Evolutionary conservation across 2,113 vertebrate species (phyloP).

Genomic region (Sinocyclocheilus grahami): DNA sequence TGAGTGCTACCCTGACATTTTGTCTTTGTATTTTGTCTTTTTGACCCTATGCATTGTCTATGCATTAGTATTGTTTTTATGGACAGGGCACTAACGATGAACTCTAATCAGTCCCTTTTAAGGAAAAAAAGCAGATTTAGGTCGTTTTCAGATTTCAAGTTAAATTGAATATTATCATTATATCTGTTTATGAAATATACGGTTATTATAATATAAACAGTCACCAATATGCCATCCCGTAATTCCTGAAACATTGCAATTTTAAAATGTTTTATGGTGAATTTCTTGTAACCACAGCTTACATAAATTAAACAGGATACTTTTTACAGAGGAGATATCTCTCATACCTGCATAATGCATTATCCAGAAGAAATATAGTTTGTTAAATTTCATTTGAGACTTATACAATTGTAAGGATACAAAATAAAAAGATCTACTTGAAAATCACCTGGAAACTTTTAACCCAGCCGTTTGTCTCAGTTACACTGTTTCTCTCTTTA

Average conservation of each 20-base stretch:
- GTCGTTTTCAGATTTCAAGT: too few relatives aligned
- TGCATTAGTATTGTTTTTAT: too few relatives aligned
- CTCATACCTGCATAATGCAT: neutral
- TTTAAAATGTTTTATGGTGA: neutral
- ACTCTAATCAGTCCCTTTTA: too few relatives aligned
- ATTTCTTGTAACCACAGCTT: neutral
- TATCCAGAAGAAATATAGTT: neutral
- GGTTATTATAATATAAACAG: too few relatives aligned
- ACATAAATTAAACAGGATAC: neutral
- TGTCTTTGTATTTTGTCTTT: neutral
- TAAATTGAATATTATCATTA: too few relatives aligned
- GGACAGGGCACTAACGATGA: too few relatives aligned
- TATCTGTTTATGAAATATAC: too few relatives aligned
- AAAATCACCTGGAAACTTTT: neutral
- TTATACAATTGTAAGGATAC: neutral
- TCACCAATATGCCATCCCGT: too few relatives aligned
- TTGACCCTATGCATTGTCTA: too few relatives aligned
- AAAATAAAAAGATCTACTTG: neutral
- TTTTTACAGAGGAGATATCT: neutral
- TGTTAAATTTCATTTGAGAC: neutral
- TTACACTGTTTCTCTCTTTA: neutral
- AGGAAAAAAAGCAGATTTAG: too few relatives aligned
- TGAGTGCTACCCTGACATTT: too few relatives aligned
- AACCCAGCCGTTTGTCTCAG: neutral
- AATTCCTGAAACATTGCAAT: neutral